Percentiles rank a stretch among this genome's conserved stretches.
These are phyloP conservation scores for Euleptes europaea DNA, from an alignment of 2,113 vertebrate species.

Conservation along the genomic window DNA sequence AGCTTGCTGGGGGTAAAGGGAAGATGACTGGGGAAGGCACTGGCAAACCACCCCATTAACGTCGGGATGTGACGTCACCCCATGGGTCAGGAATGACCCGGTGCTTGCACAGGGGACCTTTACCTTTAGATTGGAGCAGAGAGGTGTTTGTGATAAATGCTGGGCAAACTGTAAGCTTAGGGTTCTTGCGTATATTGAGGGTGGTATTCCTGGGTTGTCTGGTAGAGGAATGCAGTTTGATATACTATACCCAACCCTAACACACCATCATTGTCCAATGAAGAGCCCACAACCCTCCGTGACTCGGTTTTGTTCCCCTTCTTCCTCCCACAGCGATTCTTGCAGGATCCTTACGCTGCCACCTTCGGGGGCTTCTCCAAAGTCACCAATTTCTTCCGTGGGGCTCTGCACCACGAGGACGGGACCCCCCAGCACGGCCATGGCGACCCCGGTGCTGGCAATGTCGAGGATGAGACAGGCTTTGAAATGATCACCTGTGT, in stretches of 20 bases:
- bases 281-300: neutral
- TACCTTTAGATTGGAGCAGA: neutral
- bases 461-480: constrained; percentile 84
- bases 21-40: too few relatives aligned
- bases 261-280: neutral
- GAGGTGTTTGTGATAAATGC: neutral
- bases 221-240: neutral
- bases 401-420: constrained; percentile 80
- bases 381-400: constrained; percentile 91
- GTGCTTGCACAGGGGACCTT: too few relatives aligned
- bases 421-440: constrained; percentile 44
- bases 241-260: too few relatives aligned
- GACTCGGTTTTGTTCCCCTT: neutral
- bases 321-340: constrained; percentile 78
- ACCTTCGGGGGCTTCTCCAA: constrained; percentile 92
- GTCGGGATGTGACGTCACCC: too few relatives aligned
- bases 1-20: too few relatives aligned
- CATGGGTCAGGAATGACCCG: too few relatives aligned
- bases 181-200: too few relatives aligned
- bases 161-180: neutral
- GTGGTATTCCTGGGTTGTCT: neutral
- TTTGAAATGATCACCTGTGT: constrained; percentile 93
- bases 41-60: too few relatives aligned
- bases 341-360: constrained; percentile 90
- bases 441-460: constrained; percentile 29